Evolutionary conservation across 2,888 invertebrate genomes (phyloP), one percentile per base, ranked within the genome.

Genomic region (Rhamnusium bicolor): DNA sequence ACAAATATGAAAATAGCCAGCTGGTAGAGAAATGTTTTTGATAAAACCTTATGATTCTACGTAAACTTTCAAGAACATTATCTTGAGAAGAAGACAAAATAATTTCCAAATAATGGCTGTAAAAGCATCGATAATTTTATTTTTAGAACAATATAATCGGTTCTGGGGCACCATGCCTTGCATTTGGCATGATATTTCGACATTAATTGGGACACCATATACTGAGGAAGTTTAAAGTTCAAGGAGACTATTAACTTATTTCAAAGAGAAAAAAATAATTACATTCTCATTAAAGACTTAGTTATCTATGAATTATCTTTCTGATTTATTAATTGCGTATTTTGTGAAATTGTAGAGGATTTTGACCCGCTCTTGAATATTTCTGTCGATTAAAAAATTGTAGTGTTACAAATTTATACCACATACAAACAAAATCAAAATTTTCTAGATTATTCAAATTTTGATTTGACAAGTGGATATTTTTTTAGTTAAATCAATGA

Each of bases 291-390:
- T 40, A 40, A 40, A 40, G 40, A 40, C 40, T n/a, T 14, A 58
- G 16, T 58, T 58, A 58, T 58, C 58, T 18, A 56, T 5, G 6
- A 27, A 24, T 56, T 56, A 56, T 56, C 56, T 6, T 6, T 58
- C 21, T 24, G 21, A 53, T 21, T 53, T 29, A 16, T 58, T 12
- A 58, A 58, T 12, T 32, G 58, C 58, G 58, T 58, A 32, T 24
- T 58, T 58, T 8, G 58, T 58, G 16, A 21, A 14, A 32, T 7
- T 29, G 8, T 40, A n/a, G 18, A 32, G 58, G 32, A 58, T 58
- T 58, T 29, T 58, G 58, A 58, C 58, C 58, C 32, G 58, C 32
- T 32, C 58, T 58, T 32, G 10, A 18, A 32, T 58, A 58, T 29
- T 40, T 58, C 18, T 16, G 18, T 32, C 18, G 7, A 29, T 16